These are phyloP conservation scores for Caligus rogercresseyi DNA, from an alignment of 1,140 invertebrate species.

Conservation along the genomic window DNA sequence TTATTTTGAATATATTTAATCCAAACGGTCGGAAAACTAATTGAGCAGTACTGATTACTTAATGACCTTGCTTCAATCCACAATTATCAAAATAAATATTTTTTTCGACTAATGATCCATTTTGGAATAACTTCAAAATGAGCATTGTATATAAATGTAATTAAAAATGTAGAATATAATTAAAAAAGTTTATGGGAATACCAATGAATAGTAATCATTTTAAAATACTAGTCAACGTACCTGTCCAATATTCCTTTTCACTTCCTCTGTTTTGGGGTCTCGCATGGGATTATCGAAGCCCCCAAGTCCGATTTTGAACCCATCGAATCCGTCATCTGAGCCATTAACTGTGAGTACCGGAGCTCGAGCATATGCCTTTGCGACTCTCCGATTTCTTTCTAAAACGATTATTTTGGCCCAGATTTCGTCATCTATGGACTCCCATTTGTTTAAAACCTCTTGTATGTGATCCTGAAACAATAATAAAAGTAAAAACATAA, in stretches of 20 bases:
- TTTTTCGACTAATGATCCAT: too few relatives aligned
- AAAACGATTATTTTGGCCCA: conserved; percentile 94
- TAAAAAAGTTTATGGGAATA: too few relatives aligned
- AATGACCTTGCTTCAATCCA: too few relatives aligned
- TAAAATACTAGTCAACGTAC: conserved; percentile 30
- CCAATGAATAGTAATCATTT: neutral
- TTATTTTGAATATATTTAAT: too few relatives aligned
- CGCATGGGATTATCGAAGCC: conserved; percentile 87
- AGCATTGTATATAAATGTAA: too few relatives aligned
- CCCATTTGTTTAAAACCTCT: conserved; percentile 87
- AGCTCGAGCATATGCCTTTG: conserved; percentile 81
- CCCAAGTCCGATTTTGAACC: conserved; percentile 70
- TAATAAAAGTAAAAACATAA: too few relatives aligned
- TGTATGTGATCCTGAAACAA: conserved; percentile 74
- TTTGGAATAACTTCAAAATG: too few relatives aligned
- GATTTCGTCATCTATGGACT: conserved; percentile 89
- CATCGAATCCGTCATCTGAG: conserved; percentile 84
- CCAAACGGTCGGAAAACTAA: too few relatives aligned
- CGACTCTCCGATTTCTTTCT: conserved; percentile 73
- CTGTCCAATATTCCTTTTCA: conserved; percentile 74
- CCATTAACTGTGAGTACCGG: conserved; percentile 84
- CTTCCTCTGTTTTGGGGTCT: conserved; percentile 74
- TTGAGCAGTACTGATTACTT: too few relatives aligned
- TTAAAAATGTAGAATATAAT: too few relatives aligned
- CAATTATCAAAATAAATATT: too few relatives aligned